These are phyloP conservation scores for Drosophila helvetica DNA, from an alignment of 2,888 invertebrate species.

Conservation along the genomic window DNA sequence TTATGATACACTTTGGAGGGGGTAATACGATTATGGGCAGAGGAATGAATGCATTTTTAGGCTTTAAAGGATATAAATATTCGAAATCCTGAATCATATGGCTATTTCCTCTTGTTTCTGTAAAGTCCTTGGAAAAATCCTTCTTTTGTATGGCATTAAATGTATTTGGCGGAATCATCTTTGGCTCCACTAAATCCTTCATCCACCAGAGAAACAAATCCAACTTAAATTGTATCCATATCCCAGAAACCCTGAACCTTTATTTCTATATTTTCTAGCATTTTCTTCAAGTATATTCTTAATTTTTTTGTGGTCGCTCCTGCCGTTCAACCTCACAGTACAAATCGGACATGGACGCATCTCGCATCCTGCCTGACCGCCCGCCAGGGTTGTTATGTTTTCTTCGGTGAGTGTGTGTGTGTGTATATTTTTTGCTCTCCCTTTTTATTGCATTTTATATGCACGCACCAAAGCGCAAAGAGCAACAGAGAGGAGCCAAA, in stretches of 20 bases:
- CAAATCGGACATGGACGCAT: not conserved
- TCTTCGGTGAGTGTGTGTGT: not conserved
- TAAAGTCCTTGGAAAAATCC: no score
- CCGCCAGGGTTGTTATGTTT: not conserved
- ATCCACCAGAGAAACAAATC: no score
- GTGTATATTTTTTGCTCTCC: constrained; percentile 1
- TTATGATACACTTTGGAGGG: not conserved
- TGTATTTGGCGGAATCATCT: no score
- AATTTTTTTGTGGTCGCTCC: constrained; percentile 12
- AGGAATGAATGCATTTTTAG: not conserved
- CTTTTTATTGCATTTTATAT: constrained; percentile 40
- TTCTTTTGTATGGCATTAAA: no score
- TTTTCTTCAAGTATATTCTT: constrained; percentile 52
- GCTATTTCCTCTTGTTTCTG: not conserved
- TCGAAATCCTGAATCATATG: no score
- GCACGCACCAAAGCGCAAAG: constrained; percentile 29
- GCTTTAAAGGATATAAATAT: constrained; percentile 1
- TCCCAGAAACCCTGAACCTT: no score
- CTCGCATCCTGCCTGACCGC: not conserved
- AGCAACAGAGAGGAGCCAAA: constrained; percentile 12
- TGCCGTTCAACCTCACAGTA: constrained; percentile 56
- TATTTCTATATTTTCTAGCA: constrained; percentile 26
- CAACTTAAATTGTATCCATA: no score
- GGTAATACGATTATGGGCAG: not conserved
- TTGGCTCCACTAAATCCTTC: no score